Evolutionary conservation across 2,113 vertebrate genomes (phyloP).

Genomic region (Labrus mixtus): DNA sequence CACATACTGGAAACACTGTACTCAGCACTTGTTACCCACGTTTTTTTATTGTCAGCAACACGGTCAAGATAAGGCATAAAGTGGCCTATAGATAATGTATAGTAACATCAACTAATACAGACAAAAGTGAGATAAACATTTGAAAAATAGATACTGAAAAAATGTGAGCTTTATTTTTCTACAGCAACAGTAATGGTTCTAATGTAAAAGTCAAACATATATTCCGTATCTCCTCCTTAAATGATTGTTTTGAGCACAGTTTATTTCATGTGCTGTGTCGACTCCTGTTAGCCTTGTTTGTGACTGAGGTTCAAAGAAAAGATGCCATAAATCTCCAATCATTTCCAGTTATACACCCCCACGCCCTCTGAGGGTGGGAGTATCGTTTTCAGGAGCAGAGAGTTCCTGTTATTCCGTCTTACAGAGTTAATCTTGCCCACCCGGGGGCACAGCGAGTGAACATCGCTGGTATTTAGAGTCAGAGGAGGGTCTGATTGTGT

Average conservation of each 20-base stretch:
- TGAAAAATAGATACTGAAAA: too few relatives aligned
- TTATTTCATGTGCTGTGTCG: neutral
- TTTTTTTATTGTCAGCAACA: conserved; percentile 21
- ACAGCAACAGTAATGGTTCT: too few relatives aligned
- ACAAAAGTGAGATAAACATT: too few relatives aligned
- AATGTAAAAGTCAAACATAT: too few relatives aligned
- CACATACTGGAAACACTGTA: neutral
- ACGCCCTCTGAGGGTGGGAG: neutral
- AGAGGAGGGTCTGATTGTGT: conserved; percentile 58
- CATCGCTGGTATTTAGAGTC: conserved; percentile 49
- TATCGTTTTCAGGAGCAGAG: conserved; percentile 17
- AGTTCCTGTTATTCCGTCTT: conserved; percentile 69
- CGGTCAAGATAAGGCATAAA: neutral
- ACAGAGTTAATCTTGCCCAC: conserved; percentile 36
- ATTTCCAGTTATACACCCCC: neutral
- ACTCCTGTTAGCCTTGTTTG: neutral
- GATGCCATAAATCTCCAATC: neutral
- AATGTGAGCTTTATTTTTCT: too few relatives aligned
- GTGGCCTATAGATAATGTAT: neutral
- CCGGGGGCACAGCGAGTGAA: conserved; percentile 39
- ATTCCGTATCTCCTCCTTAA: neutral
- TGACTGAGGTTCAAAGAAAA: neutral
- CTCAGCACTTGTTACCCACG: neutral
- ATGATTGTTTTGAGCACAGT: neutral
- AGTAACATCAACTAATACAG: too few relatives aligned